Conservation (phyloP, 2,888 invertebrate species). For the Bombylius discolor region DNA sequence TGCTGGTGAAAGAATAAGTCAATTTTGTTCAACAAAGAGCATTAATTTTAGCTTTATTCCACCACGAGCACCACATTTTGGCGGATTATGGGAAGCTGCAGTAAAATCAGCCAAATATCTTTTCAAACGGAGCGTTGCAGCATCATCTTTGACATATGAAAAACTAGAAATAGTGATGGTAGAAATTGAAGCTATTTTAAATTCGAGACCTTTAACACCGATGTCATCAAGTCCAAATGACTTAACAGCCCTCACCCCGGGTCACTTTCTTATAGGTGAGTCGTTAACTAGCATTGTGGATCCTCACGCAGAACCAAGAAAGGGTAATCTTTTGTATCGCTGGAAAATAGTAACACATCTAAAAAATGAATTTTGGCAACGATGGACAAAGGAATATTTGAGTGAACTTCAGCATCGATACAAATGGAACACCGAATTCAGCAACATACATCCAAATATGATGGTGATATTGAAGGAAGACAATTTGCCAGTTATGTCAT, state of each 20-base stretch:
- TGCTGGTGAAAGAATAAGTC: background rate
- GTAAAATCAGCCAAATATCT: background rate
- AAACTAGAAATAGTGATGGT: background rate
- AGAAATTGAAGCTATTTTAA: background rate
- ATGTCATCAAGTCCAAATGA: background rate
- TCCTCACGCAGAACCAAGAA: conserved; percentile 1
- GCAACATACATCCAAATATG: background rate
- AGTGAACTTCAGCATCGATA: background rate
- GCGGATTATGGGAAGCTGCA: background rate
- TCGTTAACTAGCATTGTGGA: background rate
- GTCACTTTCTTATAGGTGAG: background rate
- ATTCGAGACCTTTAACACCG: background rate
- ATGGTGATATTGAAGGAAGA: background rate
- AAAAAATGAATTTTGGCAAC: no score
- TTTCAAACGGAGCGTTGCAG: background rate
- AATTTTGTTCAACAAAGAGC: background rate
- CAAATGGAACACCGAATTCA: background rate
- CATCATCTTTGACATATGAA: background rate
- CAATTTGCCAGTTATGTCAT: background rate
- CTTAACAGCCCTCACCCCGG: no score
- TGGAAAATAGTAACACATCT: conserved; percentile 8
- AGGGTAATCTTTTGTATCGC: conserved; percentile 18
- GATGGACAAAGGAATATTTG: background rate
- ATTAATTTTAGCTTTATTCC: no score
- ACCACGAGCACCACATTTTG: no score